A percentile compares a stretch with the other conserved stretches of the same genome.
Conservation (phyloP, 2,797 vertebrate species). For the Euphonia xanthogaster region DNA sequence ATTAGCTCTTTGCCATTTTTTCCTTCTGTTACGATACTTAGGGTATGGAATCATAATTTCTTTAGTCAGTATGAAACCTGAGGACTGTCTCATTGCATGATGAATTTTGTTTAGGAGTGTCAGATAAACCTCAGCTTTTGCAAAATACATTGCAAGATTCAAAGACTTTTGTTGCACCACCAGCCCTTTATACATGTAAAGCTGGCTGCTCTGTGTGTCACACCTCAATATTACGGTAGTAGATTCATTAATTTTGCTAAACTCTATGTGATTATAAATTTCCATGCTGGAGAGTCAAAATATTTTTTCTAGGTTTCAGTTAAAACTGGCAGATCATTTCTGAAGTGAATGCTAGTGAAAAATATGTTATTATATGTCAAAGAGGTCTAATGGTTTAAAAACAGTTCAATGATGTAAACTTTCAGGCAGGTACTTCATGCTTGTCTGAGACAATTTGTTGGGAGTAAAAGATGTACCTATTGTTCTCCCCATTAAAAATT, state of each 20-base stretch:
- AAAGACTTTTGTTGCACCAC: not conserved
- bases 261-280: not conserved
- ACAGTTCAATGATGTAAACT: not conserved
- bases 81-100: not conserved
- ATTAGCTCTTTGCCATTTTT: not conserved
- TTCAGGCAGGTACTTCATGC: not conserved
- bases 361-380: not conserved
- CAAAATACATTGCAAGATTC: not conserved
- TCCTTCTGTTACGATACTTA: not conserved
- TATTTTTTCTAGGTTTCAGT: not conserved
- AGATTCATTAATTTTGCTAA: not conserved
- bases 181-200: not conserved
- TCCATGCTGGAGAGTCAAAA: not conserved
- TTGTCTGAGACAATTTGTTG: not conserved
- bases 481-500: not conserved
- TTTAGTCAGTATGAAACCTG: not conserved
- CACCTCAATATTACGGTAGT: not conserved
- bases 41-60: not conserved
- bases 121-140: not conserved
- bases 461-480: not conserved
- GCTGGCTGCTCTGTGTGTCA: not conserved
- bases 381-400: not conserved
- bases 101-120: not conserved
- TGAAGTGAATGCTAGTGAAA: not conserved
- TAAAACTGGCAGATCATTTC: not conserved